Percentiles rank a stretch among this genome's conserved stretches.
Conservation (phyloP, 2,113 vertebrate genomes). For the Catharus fuscescens region DNA sequence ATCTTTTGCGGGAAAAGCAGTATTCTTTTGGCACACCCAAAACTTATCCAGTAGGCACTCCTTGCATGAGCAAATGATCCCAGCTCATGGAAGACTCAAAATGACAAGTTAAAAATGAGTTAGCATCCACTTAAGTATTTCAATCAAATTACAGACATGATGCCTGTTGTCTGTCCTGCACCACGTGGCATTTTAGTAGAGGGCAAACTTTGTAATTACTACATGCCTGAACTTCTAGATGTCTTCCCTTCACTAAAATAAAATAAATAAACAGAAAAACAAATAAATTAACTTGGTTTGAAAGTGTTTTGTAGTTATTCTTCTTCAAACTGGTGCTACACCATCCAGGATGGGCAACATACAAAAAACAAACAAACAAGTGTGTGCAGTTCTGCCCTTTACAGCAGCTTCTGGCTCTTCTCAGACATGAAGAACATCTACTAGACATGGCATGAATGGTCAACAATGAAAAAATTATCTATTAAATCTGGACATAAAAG, state of each 20-base stretch:
- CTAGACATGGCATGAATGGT: background rate
- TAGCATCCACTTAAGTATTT: background rate
- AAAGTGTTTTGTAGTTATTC: background rate
- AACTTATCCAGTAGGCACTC: background rate
- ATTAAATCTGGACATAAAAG: background rate
- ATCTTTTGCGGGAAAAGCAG: background rate
- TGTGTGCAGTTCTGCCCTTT: background rate
- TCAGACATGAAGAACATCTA: background rate
- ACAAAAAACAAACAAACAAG: rapidly evolving
- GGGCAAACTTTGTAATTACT: background rate
- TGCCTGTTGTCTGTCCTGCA: background rate
- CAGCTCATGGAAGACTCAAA: background rate
- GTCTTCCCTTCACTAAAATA: background rate
- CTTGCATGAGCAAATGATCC: background rate
- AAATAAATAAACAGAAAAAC: background rate
- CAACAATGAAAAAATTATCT: background rate
- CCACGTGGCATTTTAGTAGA: background rate
- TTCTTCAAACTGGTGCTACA: background rate
- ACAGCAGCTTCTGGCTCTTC: background rate
- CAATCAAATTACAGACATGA: background rate
- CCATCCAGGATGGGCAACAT: background rate
- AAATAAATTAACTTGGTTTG: background rate
- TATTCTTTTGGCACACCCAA: background rate
- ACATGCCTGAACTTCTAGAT: background rate
- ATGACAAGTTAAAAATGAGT: background rate